Conservation (phyloP, 2,113 vertebrate genomes). For the Gallinago paraguaiae region DNA sequence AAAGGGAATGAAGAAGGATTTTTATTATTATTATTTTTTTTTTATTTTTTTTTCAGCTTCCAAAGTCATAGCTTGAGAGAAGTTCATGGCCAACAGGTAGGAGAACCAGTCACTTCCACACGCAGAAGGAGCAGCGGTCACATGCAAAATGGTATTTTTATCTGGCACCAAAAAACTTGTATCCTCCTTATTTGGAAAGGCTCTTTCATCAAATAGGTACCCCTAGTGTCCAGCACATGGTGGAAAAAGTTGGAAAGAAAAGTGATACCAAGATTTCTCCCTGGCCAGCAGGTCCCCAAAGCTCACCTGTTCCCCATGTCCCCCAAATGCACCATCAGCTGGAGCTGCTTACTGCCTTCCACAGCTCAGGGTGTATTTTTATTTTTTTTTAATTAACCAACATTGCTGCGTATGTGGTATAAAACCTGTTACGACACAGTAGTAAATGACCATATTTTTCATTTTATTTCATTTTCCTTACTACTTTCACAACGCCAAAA, state of each 20-base stretch:
- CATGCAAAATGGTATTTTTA: neutral
- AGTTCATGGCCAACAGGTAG: neutral
- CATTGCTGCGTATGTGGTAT: neutral
- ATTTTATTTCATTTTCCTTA: neutral
- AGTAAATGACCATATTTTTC: neutral
- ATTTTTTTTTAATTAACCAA: neutral
- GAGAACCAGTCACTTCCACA: neutral
- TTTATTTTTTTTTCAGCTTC: neutral
- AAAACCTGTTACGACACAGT: neutral
- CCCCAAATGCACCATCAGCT: neutral
- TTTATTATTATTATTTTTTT: neutral
- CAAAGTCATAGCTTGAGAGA: neutral
- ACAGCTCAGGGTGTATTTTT: neutral
- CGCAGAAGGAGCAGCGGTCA: neutral
- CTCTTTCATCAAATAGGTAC: neutral
- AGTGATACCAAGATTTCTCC: fast-evolving
- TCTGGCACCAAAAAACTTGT: neutral
- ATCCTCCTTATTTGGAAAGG: neutral
- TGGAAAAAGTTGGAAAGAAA: neutral
- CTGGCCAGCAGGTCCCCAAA: neutral
- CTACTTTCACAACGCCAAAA: neutral
- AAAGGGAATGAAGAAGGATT: neutral
- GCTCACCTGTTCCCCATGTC: neutral
- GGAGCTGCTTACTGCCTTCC: neutral
- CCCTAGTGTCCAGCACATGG: neutral